Evolutionary conservation across 2,113 vertebrate genomes (phyloP).

Genomic region (Euleptes europaea): DNA sequence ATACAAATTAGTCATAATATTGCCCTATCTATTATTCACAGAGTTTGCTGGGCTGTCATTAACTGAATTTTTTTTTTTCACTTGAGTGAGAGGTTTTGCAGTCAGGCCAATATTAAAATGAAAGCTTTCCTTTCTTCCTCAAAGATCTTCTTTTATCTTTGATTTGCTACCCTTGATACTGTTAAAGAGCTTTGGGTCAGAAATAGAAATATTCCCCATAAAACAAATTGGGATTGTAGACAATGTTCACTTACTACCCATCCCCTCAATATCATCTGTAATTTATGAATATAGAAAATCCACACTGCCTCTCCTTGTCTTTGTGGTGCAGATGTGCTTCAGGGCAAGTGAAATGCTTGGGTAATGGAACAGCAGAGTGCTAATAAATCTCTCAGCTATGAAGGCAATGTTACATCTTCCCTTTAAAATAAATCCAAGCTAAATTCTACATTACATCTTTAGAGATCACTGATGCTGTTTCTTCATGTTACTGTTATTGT

Average conservation of each 20-base stretch:
- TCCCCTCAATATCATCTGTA: conserved; percentile 57
- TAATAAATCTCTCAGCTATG: conserved; percentile 73
- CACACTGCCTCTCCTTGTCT: conserved; percentile 44
- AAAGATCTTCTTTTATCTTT: conserved; percentile 39
- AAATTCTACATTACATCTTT: conserved; percentile 62
- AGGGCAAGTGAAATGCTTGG: conserved; percentile 68
- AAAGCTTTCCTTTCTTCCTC: conserved; percentile 39
- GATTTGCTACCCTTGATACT: conserved; percentile 33
- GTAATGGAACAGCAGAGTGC: conserved; percentile 56
- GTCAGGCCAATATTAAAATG: conserved; percentile 10
- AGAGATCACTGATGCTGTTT: conserved; percentile 48
- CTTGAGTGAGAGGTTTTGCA: neutral
- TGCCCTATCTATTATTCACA: conserved; percentile 38
- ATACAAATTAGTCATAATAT: conserved; percentile 45
- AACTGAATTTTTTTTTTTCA: conserved; percentile 22
- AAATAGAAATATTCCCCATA: conserved; percentile 18
- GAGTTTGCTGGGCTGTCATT: neutral
- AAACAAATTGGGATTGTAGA: conserved; percentile 35
- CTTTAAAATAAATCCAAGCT: conserved; percentile 66
- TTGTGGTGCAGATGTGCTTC: conserved; percentile 63
- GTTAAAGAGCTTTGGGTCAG: conserved; percentile 22
- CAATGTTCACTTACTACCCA: conserved; percentile 37
- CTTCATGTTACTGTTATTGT: conserved; percentile 49
- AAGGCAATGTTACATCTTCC: conserved; percentile 65
- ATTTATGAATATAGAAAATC: conserved; percentile 62